Evolutionary conservation across 2,797 vertebrate genomes (phyloP), one percentile per base, ranked within the genome.

Genomic region (Phylloscopus collybita): DNA sequence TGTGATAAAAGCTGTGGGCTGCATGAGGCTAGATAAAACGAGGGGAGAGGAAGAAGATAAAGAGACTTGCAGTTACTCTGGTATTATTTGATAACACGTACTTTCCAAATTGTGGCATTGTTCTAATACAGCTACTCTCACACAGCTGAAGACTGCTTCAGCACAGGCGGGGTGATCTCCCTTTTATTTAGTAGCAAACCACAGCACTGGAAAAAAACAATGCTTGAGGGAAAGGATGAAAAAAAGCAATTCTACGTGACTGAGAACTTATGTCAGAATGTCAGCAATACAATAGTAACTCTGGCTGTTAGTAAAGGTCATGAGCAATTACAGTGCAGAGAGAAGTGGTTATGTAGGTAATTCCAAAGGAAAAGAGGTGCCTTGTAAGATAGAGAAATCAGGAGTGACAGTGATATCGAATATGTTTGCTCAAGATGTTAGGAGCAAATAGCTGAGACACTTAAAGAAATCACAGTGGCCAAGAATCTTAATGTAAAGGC

Each of bases 181-280:
- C 23, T 80, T 34, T 22, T 8, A 72, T 51, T n/a, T 72, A 38
- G 11, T 0, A 29, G 64, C 45, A 73, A 62, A 3, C 10, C 38
- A 26, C 5, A 56, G 42, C 47, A n/a, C 34, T 34, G 38, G 23
- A 38, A 73, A 83, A 82, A 50, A 36, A 3, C 56, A 76, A 5
- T 9, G 19, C 36, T 89, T 82, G n/a, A 61, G 49, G 42, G 17
- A 82, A 82, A 27, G 53, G 34, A 61, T 44, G 38, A 78, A 53
- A 34, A 60, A 72, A 67, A 69, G 21, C 5, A 2, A 74, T 53
- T 74, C n/a, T 71, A 7, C 0, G 0, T 8, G 15, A 60, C 64
- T 38, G 66, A 53, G 57, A 79, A 73, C 64, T 92, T 66, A 47
- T 71, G 67, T 64, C 62, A 69, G 51, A 67, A 86, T 1, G 8